Evolutionary conservation across 2,797 vertebrate species (phyloP).

Genomic region (Saxicola maurus): DNA sequence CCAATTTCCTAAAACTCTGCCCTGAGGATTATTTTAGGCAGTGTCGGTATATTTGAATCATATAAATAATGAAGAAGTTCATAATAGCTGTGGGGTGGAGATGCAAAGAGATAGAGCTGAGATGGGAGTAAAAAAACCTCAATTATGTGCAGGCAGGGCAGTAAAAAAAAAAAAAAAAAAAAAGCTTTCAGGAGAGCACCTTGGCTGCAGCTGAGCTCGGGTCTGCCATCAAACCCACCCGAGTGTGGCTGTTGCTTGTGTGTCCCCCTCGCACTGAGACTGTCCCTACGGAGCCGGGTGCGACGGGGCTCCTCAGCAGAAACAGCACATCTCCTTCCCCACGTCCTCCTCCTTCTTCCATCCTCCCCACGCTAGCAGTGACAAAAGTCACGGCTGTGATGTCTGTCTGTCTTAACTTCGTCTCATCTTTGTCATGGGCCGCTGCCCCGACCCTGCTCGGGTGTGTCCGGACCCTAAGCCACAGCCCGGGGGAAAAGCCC

Average conservation of each 20-base stretch:
- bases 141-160: neutral
- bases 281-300: neutral
- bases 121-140: neutral
- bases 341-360: neutral
- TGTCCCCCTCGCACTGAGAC: neutral
- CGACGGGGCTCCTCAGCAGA: neutral
- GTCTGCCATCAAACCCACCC: neutral
- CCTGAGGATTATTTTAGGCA: neutral
- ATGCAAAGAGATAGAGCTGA: neutral
- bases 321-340: neutral
- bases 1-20: conserved; percentile 31
- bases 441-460: neutral
- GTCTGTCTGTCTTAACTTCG: neutral
- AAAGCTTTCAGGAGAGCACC: neutral
- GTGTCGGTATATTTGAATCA: neutral
- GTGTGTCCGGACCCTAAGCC: accelerated
- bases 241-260: accelerated
- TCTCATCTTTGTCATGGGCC: neutral
- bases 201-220: neutral
- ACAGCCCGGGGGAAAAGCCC: neutral
- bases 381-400: neutral
- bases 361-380: neutral
- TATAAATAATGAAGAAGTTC: neutral
- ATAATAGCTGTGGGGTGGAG: neutral
- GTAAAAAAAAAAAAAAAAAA: neutral